Base-by-base conservation (phyloP, 1,140 invertebrate species). In the Mamestra configurata region DNA sequence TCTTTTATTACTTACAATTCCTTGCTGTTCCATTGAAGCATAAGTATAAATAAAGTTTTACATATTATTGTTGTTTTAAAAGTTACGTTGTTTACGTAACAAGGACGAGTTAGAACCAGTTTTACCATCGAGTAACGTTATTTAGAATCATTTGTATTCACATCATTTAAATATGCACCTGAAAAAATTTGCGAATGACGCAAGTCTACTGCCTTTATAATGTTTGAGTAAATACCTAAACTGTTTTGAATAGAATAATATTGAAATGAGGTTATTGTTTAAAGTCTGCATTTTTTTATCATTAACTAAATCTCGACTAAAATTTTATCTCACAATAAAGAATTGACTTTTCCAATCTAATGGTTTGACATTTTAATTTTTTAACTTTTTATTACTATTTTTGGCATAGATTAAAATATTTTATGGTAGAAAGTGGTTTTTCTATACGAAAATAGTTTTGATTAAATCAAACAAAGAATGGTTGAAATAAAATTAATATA, bases 21-120 rank as follows among this genome's bases (percentile, higher is more conserved):
- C 92, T 88, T 94, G 93, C 93, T 94, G 90, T 85, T 92, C 93
- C 91, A 90, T 90, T 83, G 91, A 92, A 86, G 93, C 93, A 90
- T 90, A 88, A 86, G 91, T 88, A 91, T 76, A 76, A 76, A 75
- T 75, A 76, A 59, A 64, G 27, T 76, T 27, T 3, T 31, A 31
- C 27, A 61, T 49, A 31, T 76, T 76, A 76, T 55, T 76, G 18
- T 46, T 61, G 46, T 61, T 49, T 46, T 18, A 22, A 40, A 68
- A 43, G 35, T 71, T 71, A 51, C 24, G 46, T 51, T 15, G 15
- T 31, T 24, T 24, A 46, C 43, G 24, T 71, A 71, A 68, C 46
- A 51, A 51, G 43, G 35, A 11, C 10, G 37, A 51, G 20, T 22
- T 6, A 31, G 5, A 51, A 51, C 11, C 68, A 4, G 68, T 71